Evolutionary conservation across 2,113 vertebrate species (phyloP).

Genomic region (Clinocottus analis): DNA sequence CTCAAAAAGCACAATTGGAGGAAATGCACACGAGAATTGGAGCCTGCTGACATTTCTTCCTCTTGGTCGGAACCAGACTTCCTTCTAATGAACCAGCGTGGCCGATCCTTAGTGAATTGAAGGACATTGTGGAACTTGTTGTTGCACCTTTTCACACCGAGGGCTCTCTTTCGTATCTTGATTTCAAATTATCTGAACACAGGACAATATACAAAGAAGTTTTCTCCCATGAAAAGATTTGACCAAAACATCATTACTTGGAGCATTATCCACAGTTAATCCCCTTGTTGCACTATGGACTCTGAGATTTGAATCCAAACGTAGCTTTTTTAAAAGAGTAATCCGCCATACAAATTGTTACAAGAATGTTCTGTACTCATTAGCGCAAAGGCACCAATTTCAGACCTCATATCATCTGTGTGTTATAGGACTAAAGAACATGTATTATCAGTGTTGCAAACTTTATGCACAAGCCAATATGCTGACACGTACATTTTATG

Average conservation of each 20-base stretch:
- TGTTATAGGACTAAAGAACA: too few relatives aligned
- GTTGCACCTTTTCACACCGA: too few relatives aligned
- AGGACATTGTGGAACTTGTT: too few relatives aligned
- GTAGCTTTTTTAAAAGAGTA: slow-evolving; percentile 45
- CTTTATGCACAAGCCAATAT: too few relatives aligned
- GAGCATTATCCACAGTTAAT: slow-evolving; percentile 25
- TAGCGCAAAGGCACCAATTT: slow-evolving; percentile 41
- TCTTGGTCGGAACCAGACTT: too few relatives aligned
- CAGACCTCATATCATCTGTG: slow-evolving; percentile 33
- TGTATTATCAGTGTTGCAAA: too few relatives aligned
- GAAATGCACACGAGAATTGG: too few relatives aligned
- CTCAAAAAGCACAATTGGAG: too few relatives aligned
- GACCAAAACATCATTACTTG: slow-evolving; percentile 34
- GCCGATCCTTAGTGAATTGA: too few relatives aligned
- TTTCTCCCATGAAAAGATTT: slow-evolving; percentile 34
- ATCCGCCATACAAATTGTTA: slow-evolving; percentile 34
- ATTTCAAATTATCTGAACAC: slow-evolving; percentile 16
- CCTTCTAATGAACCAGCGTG: too few relatives aligned
- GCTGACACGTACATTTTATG: too few relatives aligned
- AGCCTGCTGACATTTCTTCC: too few relatives aligned
- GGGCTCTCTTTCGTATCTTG: not conserved
- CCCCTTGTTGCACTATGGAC: slow-evolving; percentile 29
- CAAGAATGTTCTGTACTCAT: slow-evolving; percentile 32
- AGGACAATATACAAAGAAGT: slow-evolving; percentile 28
- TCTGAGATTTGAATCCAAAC: slow-evolving; percentile 36